Percentiles rank a stretch among this genome's conserved stretches.
phyloP scores from a whole-genome alignment of 2,888 invertebrate genomes.

The Hermodice carunculata region DNA sequence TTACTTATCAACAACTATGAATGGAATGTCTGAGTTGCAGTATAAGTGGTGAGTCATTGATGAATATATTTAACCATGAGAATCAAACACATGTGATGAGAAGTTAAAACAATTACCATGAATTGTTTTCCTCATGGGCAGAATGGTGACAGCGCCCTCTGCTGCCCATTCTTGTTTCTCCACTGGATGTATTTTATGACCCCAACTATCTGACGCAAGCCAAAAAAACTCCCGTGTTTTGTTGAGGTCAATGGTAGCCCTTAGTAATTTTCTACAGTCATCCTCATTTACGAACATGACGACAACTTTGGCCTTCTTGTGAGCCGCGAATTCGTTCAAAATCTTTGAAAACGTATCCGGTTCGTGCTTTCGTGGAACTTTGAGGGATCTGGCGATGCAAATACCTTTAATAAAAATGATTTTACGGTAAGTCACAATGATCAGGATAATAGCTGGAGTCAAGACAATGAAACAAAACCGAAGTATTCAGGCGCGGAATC shows the following conservation, averaged over 20 bases:
- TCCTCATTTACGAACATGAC: conserved; percentile 82
- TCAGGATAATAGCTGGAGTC: too few species aligned
- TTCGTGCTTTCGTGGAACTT: conserved; percentile 75
- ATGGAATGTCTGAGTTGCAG: too few species aligned
- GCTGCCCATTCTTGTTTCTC: conserved; percentile 62
- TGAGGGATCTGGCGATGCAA: conserved; percentile 76
- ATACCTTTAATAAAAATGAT: conserved; percentile 64
- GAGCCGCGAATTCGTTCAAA: conserved; percentile 74
- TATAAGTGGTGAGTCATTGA: too few species aligned
- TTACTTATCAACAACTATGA: too few species aligned
- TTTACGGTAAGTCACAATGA: not conserved
- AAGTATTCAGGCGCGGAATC: too few species aligned
- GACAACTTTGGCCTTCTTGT: conserved; percentile 77
- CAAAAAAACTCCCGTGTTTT: conserved; percentile 50
- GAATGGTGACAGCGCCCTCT: conserved; percentile 65
- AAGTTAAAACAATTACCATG: conserved; percentile 51
- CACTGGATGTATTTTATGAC: conserved; percentile 66
- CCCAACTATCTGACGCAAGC: conserved; percentile 69
- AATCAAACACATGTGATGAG: too few species aligned
- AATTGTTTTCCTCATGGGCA: conserved; percentile 62
- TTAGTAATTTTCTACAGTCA: conserved; percentile 71
- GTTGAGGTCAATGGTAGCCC: conserved; percentile 34
- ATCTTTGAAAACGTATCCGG: conserved; percentile 76
- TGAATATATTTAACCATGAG: too few species aligned
- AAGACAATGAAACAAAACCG: too few species aligned